Conservation (phyloP, 2,113 vertebrate species). For the Odobenus rosmarus region DNA sequence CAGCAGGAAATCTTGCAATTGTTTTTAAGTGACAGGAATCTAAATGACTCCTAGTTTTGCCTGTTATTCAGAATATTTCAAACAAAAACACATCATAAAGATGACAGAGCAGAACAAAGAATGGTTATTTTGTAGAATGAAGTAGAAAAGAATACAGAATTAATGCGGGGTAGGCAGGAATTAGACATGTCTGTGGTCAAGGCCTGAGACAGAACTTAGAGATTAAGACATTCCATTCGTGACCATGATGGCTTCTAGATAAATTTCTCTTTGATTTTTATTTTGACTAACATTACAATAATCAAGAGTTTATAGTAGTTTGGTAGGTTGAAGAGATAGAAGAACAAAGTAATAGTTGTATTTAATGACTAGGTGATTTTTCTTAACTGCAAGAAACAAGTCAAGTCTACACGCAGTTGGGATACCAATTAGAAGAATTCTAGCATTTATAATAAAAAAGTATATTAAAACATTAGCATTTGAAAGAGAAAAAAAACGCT, state of each 20-base stretch:
- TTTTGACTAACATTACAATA: not conserved
- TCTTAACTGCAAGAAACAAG: slow-evolving; percentile 22
- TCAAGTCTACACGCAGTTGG: not conserved
- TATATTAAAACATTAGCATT: not conserved
- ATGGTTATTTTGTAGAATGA: not conserved
- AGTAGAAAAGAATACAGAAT: not conserved
- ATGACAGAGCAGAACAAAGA: not conserved
- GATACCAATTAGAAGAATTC: not conserved
- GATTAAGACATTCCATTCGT: not conserved
- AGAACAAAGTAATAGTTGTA: not conserved
- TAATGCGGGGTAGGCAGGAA: not conserved
- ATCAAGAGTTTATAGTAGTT: not conserved
- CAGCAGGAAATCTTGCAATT: not conserved
- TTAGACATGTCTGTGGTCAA: not conserved
- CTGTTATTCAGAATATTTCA: slow-evolving; percentile 25
- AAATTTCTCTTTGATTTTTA: not conserved
- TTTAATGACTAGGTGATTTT: not conserved
- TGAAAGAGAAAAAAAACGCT: not conserved
- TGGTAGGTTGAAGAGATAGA: not conserved
- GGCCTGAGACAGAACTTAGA: not conserved
- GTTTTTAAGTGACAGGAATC: not conserved
- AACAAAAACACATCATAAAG: not conserved
- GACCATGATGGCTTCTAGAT: not conserved
- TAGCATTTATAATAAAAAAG: not conserved
- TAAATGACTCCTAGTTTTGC: not conserved